Conservation (phyloP, 1,140 invertebrate genomes). For the Streblospio benedicti region DNA sequence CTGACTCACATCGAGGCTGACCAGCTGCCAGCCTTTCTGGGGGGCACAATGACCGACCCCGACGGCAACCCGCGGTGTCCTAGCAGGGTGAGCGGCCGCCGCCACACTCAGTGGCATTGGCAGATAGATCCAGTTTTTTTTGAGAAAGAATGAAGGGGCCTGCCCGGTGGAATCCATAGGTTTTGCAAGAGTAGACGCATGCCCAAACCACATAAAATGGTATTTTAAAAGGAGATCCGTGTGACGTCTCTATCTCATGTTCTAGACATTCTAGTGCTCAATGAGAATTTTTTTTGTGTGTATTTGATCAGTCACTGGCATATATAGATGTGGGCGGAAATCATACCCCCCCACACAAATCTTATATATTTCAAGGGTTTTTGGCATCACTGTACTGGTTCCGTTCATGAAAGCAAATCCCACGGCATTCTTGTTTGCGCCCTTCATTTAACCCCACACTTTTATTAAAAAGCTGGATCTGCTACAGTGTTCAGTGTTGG, state of each 20-base stretch:
- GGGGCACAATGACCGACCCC: conserved; percentile 67
- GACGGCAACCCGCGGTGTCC: conserved; percentile 55
- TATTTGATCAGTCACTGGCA: too few relatives aligned
- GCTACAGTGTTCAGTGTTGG: too few relatives aligned
- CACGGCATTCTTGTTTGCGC: too few relatives aligned
- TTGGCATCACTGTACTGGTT: too few relatives aligned
- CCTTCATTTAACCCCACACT: too few relatives aligned
- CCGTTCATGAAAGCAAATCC: too few relatives aligned
- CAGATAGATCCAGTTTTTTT: not conserved
- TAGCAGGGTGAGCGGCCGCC: conserved; percentile 25
- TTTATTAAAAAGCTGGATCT: too few relatives aligned
- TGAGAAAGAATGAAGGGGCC: not conserved
- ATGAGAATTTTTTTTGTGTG: not conserved
- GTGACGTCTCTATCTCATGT: not conserved
- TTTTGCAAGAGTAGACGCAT: not conserved
- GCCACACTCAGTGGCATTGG: not conserved
- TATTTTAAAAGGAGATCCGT: not conserved
- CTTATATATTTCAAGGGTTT: too few relatives aligned
- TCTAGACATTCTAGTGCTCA: not conserved
- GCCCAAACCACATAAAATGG: not conserved
- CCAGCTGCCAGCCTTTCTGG: conserved; percentile 69
- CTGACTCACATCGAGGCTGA: conserved; percentile 59
- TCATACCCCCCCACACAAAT: too few relatives aligned
- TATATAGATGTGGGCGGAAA: too few relatives aligned
- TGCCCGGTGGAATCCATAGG: not conserved